Base-by-base conservation (phyloP, 1,140 invertebrate genomes). In the Metopolophium dirhodum region DNA sequence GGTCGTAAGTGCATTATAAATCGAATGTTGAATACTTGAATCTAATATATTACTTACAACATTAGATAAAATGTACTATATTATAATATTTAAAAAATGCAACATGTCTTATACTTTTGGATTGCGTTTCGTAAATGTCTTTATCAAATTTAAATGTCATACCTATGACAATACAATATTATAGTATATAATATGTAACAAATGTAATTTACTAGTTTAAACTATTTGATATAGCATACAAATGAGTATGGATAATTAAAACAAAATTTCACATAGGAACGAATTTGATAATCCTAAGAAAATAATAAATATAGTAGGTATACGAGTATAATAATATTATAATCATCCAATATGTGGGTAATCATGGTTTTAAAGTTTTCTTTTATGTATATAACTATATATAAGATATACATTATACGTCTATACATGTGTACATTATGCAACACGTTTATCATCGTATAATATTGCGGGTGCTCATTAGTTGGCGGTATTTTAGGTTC, bases 401-500 rank as follows among this genome's bases (percentile, higher is more conserved):
- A 22, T 26, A 47, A 47, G 35, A 20, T 37, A 82, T n/a, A 82
- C 4, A 41, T 14, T 85, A 45, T 45, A 85, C 23, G 8, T 37
- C 30, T 23, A 54, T 89, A 47, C 11, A 51, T 45, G 37, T 82
- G 68, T 35, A 49, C 41, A 91, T 91, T 91, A 91, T 91, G 90
- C 90, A 91, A 91, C 45, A 91, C 68, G 45, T 91, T 91, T 77
- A 91, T 77, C 87, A 54, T 89, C 47, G 14, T 54, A 87, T 51
- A 30, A 77, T 89, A 89, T 89, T 22, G 20, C 51, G 51, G 88
- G 54, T 51, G 54, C 88, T 90, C 88, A 90, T 90, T 90, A 90
- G 88, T 57, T 41, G 35, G 88, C 54, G 88, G 88, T 61, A 90
- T 90, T 90, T 90, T 90, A 61, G 88, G 88, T 90, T 90, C 88